Base-by-base conservation (phyloP, 1,140 invertebrate genomes). In the Ditylenchus dipsaci region DNA sequence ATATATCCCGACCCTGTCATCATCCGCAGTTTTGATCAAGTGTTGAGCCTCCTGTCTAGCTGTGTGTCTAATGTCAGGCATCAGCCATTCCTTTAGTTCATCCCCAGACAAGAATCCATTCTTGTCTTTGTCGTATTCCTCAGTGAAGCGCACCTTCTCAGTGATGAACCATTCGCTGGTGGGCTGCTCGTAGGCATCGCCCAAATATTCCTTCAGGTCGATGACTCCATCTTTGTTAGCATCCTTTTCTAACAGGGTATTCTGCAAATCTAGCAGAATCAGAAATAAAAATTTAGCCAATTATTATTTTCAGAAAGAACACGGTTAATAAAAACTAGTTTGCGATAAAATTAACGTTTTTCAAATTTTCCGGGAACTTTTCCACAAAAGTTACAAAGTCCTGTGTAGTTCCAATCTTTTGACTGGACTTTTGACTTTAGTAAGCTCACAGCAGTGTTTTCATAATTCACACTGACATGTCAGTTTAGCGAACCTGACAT, bases 31-130 rank as follows among this genome's bases (percentile, higher is more conserved):
- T 0, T 88, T 88, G 82, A 97, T 91, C 53, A 97, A 85, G 86
- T 97, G 94, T 62, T 90, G 88, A 0, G 91, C 91, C 86, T 97
- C 95, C 76, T 94, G 91, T 29, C 86, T 86, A 0, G 93, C 92
- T 72, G 93, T 91, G 78, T 93, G 90, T 3, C 89, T 90, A 77
- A 17, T 92, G 76, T 91, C 91, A 0, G 93, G 94, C 57, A 96
- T 88, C 63, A 95, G 86, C 94, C 94, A 97, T 0, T 88, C 87
- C 30, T 90, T 83, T 56, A 96, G 88, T 87, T 97, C 95, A 73
- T 88, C 85, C 0, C 87, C 85, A 74, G 89, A 87, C 1, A 97
- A 86, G 72, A 87, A 85, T 0, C 92, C 91, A 86, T 97, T 92
- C n/a, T 87, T 83, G 85, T 97, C 88, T 59, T 87, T 87, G 84